A percentile compares a stretch with the other conserved stretches of the same genome.
Evolutionary conservation across 2,113 vertebrate genomes (phyloP).

Genomic region (Calypte anna): DNA sequence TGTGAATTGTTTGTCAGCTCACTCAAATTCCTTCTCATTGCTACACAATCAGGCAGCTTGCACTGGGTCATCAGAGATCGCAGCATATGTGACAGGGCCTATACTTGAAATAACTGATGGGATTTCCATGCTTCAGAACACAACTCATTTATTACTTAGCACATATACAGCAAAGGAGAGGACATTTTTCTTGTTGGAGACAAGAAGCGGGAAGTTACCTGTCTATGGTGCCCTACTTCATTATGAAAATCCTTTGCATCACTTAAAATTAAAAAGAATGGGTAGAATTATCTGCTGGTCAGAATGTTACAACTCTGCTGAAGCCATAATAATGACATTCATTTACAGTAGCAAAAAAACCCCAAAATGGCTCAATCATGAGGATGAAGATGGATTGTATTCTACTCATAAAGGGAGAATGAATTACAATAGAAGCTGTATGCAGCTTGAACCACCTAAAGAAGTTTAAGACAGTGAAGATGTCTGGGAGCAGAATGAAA

Average conservation of each 20-base stretch:
- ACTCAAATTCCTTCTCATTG: background rate
- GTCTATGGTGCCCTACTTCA: background rate
- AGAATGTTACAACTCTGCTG: background rate
- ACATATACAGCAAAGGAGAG: background rate
- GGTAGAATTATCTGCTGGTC: background rate
- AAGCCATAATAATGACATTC: background rate
- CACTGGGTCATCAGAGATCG: background rate
- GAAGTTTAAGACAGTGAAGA: background rate
- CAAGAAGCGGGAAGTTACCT: background rate
- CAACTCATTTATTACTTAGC: background rate
- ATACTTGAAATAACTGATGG: slow-evolving; percentile 16
- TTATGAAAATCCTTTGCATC: background rate
- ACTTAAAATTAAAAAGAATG: background rate
- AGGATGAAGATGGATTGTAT: background rate
- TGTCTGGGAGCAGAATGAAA: background rate
- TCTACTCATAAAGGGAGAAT: background rate
- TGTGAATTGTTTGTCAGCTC: background rate
- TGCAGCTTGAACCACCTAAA: background rate
- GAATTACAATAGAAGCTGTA: background rate
- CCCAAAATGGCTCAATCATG: background rate
- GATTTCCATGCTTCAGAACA: slow-evolving; percentile 39
- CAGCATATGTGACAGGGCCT: background rate
- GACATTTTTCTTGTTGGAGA: background rate
- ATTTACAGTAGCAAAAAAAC: background rate
- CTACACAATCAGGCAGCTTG: background rate